Percentiles rank a stretch among this genome's conserved stretches.
Conservation (phyloP, 2,888 invertebrate species). For the Caenorhabditis sp. region DNA sequence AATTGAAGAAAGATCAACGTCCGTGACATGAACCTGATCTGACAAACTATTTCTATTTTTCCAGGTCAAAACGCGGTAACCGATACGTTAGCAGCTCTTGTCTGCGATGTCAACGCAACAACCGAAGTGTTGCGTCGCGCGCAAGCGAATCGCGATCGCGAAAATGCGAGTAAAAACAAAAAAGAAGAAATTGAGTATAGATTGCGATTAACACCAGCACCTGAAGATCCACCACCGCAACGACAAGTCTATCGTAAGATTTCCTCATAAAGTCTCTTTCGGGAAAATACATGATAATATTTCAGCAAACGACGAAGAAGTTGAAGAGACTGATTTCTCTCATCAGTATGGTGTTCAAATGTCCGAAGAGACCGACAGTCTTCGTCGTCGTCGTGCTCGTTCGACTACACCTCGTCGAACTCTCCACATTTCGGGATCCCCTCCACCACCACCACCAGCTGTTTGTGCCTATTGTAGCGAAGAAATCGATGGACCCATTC, state of each 20-base stretch:
- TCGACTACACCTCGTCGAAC: conserved; percentile 66
- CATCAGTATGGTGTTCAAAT: conserved; percentile 66
- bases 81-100: conserved; percentile 69
- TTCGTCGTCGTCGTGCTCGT: conserved; percentile 64
- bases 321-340: conserved; percentile 56
- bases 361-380: conserved; percentile 63
- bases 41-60: too few species aligned
- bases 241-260: conserved; percentile 22
- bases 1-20: conserved; percentile 64
- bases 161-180: conserved; percentile 27
- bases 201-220: conserved; percentile 64
- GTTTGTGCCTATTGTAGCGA: conserved; percentile 69
- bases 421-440: conserved; percentile 64
- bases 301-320: conserved; percentile 61
- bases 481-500: conserved; percentile 58
- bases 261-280: neutral
- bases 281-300: neutral
- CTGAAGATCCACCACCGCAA: conserved; percentile 53
- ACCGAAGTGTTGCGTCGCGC: conserved; percentile 63
- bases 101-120: conserved; percentile 70
- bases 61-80: conserved; percentile 59
- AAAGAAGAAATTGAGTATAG: conserved; percentile 64
- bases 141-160: conserved; percentile 48
- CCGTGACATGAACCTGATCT: neutral
- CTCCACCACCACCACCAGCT: conserved; percentile 56